Base-by-base conservation (phyloP, 2,888 invertebrate genomes). In the Abrostola tripartita region DNA sequence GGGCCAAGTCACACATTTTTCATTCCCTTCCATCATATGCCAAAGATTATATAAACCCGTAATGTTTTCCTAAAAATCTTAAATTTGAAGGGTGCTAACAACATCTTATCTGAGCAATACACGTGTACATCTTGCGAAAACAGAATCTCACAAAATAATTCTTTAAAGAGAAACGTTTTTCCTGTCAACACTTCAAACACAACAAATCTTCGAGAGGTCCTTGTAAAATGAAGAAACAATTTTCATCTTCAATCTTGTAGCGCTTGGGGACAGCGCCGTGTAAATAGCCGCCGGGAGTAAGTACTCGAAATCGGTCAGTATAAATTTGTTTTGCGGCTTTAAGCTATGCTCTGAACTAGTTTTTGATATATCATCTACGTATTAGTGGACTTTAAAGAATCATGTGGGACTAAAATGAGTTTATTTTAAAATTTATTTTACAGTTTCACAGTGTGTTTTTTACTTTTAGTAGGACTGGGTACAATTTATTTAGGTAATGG, bases 191-290 rank as follows among this genome's bases (percentile, higher is more conserved):
- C 24, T 60, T 37, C 64, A 68, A 73, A 72, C 47, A 73, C 67
- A 57, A 59, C 37, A 54, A 72, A 68, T 61, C 47, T 67, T 40
- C 7, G 11, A 37, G 40, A 47, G 50, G 56, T 60, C 47, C 50
- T 68, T 71, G 53, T 54, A 44, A 71, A 73, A 51, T 54, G 50
- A 47, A 59, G 51, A 56, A 60, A 68, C n/a, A 56, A 59, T 71
- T 67, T 24, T 73, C 49, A 60, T 64, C 47, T 57, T 60, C 52
- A 68, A 68, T 67, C 68, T 59, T 47, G 41, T 24, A 56, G 37
- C 47, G 59, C 50, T 11, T 59, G 14, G 58, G 55, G 59, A 47
- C 41, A 37, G 50, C 9, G 36, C 52, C 59, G 63, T 60, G 60
- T 64, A 71, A 68, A 71, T 54, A 73, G 38, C 47, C 38, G 12